Percentiles rank a stretch among this genome's conserved stretches.
phyloP scores from a whole-genome alignment of 2,888 invertebrate genomes.

The Polymixis lichenea region DNA sequence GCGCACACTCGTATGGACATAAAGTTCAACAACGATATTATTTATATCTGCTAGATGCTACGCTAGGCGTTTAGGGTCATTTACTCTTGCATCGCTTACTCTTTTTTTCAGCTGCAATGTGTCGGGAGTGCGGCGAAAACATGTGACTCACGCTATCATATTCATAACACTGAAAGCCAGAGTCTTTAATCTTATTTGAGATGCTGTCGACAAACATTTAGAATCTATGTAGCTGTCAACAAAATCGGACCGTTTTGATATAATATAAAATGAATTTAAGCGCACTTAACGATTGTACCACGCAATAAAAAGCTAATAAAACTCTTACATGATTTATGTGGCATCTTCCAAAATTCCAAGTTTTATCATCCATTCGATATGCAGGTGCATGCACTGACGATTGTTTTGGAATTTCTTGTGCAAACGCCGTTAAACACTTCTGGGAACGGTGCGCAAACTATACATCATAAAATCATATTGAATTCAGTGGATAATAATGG shows the following conservation, averaged over 20 bases:
- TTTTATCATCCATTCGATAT: conserved; percentile 74
- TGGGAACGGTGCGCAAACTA: conserved; percentile 71
- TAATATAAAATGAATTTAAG: conserved; percentile 69
- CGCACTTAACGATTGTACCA: conserved; percentile 66
- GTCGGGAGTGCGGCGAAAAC: conserved; percentile 68
- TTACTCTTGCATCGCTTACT: conserved; percentile 79
- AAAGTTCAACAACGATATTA: conserved; percentile 82
- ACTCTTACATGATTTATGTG: conserved; percentile 71
- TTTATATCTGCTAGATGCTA: conserved; percentile 84
- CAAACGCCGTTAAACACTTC: conserved; percentile 83
- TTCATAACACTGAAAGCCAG: conserved; percentile 49
- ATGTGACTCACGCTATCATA: conserved; percentile 59
- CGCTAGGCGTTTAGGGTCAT: conserved; percentile 85
- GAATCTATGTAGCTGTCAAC: conserved; percentile 64
- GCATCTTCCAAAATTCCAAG: conserved; percentile 72
- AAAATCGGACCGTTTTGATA: conserved; percentile 60
- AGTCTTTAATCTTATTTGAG: conserved; percentile 44
- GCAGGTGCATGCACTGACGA: conserved; percentile 80
- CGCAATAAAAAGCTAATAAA: conserved; percentile 74
- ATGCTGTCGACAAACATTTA: conserved; percentile 45
- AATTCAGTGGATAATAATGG: conserved; percentile 75
- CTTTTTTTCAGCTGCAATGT: conserved; percentile 77
- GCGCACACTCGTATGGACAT: conserved; percentile 69
- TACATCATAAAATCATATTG: conserved; percentile 79
- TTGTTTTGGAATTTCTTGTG: conserved; percentile 85